phyloP scores from a whole-genome alignment of 1,140 invertebrate genomes.

The Heterodera carotae region DNA sequence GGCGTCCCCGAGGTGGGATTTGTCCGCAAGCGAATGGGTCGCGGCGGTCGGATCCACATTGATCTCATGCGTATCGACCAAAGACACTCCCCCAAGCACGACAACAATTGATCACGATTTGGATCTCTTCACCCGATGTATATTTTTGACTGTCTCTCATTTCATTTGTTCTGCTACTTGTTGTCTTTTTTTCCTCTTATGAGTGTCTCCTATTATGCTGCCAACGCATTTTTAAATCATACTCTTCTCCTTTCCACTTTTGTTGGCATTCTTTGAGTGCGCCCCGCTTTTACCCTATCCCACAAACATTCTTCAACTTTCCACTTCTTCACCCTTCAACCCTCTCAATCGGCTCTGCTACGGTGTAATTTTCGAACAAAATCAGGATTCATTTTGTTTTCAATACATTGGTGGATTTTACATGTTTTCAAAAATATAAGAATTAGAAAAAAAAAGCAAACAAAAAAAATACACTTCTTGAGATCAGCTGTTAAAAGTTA shows the following conservation, averaged over 20 bases:
- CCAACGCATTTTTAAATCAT: slow-evolving; percentile 23
- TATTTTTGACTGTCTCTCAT: slow-evolving; percentile 6
- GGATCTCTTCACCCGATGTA: slow-evolving; percentile 23
- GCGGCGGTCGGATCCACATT: slow-evolving; percentile 33
- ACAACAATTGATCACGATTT: slow-evolving; percentile 3
- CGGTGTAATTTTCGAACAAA: slow-evolving; percentile 27
- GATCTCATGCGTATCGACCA: slow-evolving; percentile 32
- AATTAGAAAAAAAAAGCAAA: slow-evolving; percentile 8
- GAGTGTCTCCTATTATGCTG: neutral
- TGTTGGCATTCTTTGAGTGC: slow-evolving; percentile 25
- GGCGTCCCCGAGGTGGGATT: slow-evolving; percentile 12
- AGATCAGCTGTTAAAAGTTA: neutral
- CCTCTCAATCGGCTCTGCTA: slow-evolving; percentile 25
- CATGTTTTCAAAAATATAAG: slow-evolving; percentile 1
- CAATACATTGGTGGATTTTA: slow-evolving; percentile 61
- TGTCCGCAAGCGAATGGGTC: slow-evolving; percentile 31
- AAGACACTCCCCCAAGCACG: slow-evolving; percentile 1
- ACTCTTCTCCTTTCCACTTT: slow-evolving; percentile 2
- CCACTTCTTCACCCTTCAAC: neutral
- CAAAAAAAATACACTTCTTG: neutral
- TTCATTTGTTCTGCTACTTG: neutral
- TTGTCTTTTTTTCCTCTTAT: neutral
- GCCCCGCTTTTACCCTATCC: neutral
- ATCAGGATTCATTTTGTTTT: slow-evolving; percentile 28
- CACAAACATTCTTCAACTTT: slow-evolving; percentile 3